Base-by-base conservation (phyloP, 1,140 invertebrate genomes). In the Dufourea novaeangliae region DNA sequence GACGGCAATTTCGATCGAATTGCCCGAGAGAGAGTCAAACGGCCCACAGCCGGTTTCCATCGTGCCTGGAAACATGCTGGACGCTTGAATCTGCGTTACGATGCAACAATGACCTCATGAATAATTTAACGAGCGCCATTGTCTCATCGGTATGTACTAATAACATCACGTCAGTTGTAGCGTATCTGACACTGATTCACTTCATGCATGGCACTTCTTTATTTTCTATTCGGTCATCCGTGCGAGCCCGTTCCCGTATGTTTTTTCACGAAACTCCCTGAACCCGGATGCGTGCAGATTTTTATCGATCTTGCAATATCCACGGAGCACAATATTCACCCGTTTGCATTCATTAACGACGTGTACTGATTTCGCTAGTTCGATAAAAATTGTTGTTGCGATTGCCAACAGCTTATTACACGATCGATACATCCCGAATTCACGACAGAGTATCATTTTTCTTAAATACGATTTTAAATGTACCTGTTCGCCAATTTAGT, bases 71-170 rank as follows among this genome's bases (percentile, higher is more conserved):
- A 71, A 44, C 8, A 3, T 41, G 75, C 34, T n/a, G 46, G 57
- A 50, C 52, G 59, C 64, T 75, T 56, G 74, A 71, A 79, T 83
- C 76, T 50, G 39, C 62, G 61, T 41, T 74, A 54, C 70, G 61
- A 57, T 67, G 81, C 81, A 76, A 68, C 82, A 71, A 74, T 75
- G 66, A 75, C 64, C 77, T 66, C 76, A 84, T 84, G 81, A 84
- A 84, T 84, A 83, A 84, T 84, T 83, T 83, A 84, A 80, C 82
- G 46, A 66, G 56, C 62, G 70, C 72, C 71, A 83, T 75, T 69
- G 81, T 71, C 63, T 71, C 71, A 84, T 84, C 73, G 77, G 78
- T 62, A 79, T 63, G 67, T 63, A 68, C 71, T 68, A 83, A 83
- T 76, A 79, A 52, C 80, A 83, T 79, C 73, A 68, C 78, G 67